Evolutionary conservation across 1,140 invertebrate genomes (phyloP).

Genomic region (Rhizoglyphus robini): DNA sequence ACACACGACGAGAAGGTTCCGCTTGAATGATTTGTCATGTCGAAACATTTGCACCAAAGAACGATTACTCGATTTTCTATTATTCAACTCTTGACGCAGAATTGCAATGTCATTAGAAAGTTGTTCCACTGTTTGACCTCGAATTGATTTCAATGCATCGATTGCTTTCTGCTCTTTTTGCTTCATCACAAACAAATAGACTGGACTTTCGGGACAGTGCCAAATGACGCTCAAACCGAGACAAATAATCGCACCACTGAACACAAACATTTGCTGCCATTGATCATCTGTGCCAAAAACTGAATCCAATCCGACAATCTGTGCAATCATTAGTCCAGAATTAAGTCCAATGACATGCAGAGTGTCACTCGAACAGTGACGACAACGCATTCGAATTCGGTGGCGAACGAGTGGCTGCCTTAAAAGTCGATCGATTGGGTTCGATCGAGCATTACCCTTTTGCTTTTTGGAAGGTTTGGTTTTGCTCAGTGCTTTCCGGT

Average conservation of each 20-base stretch:
- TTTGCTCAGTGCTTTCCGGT: too few relatives aligned
- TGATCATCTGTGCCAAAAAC: slow-evolving; percentile 46
- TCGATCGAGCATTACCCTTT: too few relatives aligned
- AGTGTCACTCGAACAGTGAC: too few relatives aligned
- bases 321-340: slow-evolving; percentile 61
- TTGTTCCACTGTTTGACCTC: too few relatives aligned
- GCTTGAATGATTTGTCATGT: slow-evolving; percentile 43
- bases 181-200: slow-evolving; percentile 59
- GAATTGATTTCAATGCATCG: slow-evolving; percentile 38
- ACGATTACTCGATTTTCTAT: slow-evolving; percentile 15
- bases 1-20: slow-evolving; percentile 55
- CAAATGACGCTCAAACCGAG: slow-evolving; percentile 35
- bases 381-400: too few relatives aligned
- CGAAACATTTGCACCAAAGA: slow-evolving; percentile 15
- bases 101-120: slow-evolving; percentile 27
- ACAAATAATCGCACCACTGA: slow-evolving; percentile 37
- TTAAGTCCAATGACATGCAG: slow-evolving; percentile 69
- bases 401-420: too few relatives aligned
- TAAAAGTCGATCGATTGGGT: too few relatives aligned
- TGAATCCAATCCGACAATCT: slow-evolving; percentile 52
- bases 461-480: too few relatives aligned
- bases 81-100: slow-evolving; percentile 14
- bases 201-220: slow-evolving; percentile 65
- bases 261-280: slow-evolving; percentile 57
- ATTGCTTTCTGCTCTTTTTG: slow-evolving; percentile 45